A percentile compares a stretch with the other conserved stretches of the same genome.
These are phyloP conservation scores for Drosophila affinis DNA, from an alignment of 2,888 invertebrate species.

Conservation along the genomic window DNA sequence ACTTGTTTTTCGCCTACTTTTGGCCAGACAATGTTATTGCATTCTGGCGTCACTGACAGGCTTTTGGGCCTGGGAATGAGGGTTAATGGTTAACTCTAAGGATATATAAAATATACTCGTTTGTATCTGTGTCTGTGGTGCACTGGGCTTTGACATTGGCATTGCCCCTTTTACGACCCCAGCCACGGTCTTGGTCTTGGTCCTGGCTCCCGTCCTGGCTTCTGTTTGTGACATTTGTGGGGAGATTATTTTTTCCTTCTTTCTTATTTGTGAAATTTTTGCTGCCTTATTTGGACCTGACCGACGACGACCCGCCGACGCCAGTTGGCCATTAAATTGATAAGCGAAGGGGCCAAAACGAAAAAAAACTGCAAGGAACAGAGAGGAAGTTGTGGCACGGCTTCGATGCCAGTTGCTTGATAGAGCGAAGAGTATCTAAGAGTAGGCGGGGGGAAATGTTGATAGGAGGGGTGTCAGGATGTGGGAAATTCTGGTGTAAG, in stretches of 20 bases:
- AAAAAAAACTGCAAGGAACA: constrained; percentile 51
- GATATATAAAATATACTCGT: constrained; percentile 17
- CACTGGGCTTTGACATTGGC: constrained; percentile 46
- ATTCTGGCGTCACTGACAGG: constrained; percentile 63
- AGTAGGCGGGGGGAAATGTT: too few relatives aligned
- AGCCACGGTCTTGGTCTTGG: constrained; percentile 8
- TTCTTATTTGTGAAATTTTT: constrained; percentile 1
- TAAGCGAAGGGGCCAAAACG: constrained; percentile 59
- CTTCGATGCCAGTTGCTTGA: constrained; percentile 61
- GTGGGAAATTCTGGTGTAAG: neutral
- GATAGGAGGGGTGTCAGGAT: neutral
- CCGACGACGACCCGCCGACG: constrained; percentile 55
- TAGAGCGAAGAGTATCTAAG: constrained; percentile 28
- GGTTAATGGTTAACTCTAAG: constrained; percentile 36
- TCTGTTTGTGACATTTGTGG: constrained; percentile 69
- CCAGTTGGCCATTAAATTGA: constrained; percentile 82
- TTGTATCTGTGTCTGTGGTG: constrained; percentile 38
- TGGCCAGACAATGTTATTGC: constrained; percentile 72
- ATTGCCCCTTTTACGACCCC: constrained; percentile 9
- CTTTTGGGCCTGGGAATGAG: constrained; percentile 12
- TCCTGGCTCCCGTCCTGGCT: constrained; percentile 8
- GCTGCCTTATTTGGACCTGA: constrained; percentile 14
- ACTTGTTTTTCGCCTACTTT: constrained; percentile 61
- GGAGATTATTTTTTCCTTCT: constrained; percentile 16
- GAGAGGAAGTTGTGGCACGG: constrained; percentile 10